Evolutionary conservation across 2,113 vertebrate species (phyloP).

Genomic region (Catharus bicknelli): DNA sequence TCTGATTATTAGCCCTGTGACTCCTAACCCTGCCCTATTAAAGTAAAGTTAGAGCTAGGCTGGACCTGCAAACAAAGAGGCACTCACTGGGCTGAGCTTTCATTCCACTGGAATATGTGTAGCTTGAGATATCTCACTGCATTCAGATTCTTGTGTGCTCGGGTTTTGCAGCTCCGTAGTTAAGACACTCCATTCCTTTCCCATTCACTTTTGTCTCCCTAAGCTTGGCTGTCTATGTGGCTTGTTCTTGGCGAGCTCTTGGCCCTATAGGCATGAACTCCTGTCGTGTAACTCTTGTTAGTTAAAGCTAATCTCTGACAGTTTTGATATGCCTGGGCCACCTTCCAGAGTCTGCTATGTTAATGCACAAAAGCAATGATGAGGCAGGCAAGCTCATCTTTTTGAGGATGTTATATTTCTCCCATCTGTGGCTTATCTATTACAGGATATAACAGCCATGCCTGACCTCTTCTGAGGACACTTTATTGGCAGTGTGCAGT

Average conservation of each 20-base stretch:
- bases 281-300: background rate
- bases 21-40: background rate
- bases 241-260: background rate
- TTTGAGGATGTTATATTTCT: background rate
- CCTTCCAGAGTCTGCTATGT: background rate
- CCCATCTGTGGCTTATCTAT: background rate
- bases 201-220: background rate
- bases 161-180: background rate
- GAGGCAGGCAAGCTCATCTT: background rate
- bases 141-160: background rate
- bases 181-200: background rate
- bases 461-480: background rate
- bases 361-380: background rate
- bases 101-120: no score
- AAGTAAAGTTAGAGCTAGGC: background rate
- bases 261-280: background rate
- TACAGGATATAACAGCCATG: background rate
- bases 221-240: background rate
- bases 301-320: background rate
- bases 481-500: background rate
- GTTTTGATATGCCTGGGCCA: background rate
- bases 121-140: background rate
- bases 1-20: background rate
- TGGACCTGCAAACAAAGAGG: background rate
- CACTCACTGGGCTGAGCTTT: background rate